phyloP scores from a whole-genome alignment of 2,797 vertebrate genomes.

The Fistularia commersonii region DNA sequence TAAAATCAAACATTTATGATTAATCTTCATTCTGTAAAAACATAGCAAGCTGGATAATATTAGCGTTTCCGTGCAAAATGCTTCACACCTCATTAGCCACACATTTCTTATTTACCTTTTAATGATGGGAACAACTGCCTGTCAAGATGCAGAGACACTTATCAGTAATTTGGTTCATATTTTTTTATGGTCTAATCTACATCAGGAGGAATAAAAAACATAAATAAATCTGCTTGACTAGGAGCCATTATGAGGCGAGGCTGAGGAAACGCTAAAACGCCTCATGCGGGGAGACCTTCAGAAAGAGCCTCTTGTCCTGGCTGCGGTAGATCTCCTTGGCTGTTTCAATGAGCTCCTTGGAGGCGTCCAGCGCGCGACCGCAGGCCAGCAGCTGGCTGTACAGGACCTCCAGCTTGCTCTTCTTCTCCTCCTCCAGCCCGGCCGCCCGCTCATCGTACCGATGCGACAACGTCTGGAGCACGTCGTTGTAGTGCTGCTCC shows the following conservation, averaged over 20 bases:
- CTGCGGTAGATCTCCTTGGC: conserved; percentile 81
- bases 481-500: conserved; percentile 89
- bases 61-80: too few relatives aligned
- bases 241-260: neutral
- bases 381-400: conserved; percentile 88
- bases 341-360: conserved; percentile 87
- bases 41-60: conserved; percentile 2
- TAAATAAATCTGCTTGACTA: too few relatives aligned
- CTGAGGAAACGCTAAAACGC: neutral
- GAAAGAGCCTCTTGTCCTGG: conserved; percentile 79
- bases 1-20: neutral
- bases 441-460: conserved; percentile 81
- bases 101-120: conserved; percentile 79
- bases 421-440: conserved; percentile 86
- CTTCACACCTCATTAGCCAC: too few relatives aligned
- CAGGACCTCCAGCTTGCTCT: conserved; percentile 83
- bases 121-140: conserved; percentile 82
- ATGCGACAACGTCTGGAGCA: conserved; percentile 87
- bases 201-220: too few relatives aligned
- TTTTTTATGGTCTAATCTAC: neutral
- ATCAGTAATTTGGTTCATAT: conserved; percentile 1
- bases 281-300: conserved; percentile 78
- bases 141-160: conserved; percentile 28
- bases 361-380: conserved; percentile 82
- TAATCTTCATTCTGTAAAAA: too few relatives aligned